Percentiles rank a stretch among this genome's conserved stretches.
phyloP scores from a whole-genome alignment of 2,797 vertebrate genomes.

The Melopsittacus undulatus region DNA sequence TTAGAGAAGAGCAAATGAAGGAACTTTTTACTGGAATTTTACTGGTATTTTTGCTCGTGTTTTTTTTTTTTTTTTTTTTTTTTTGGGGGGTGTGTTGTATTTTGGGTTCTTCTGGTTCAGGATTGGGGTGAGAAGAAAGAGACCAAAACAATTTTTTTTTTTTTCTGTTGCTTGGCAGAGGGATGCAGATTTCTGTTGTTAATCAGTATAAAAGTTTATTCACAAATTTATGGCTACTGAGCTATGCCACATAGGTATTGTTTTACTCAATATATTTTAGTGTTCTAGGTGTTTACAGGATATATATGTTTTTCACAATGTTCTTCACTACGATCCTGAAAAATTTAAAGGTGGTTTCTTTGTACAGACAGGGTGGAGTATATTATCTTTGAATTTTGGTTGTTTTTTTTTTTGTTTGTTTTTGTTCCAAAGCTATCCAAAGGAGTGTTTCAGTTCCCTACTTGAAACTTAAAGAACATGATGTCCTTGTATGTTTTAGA shows the following conservation, averaged over 20 bases:
- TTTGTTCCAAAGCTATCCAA: background rate
- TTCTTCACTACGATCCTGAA: background rate
- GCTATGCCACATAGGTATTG: background rate
- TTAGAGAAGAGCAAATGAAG: background rate
- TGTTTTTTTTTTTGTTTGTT: no score
- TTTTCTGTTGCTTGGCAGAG: background rate
- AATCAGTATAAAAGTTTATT: background rate
- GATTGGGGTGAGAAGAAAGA: background rate
- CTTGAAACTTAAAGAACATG: background rate
- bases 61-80: accelerated
- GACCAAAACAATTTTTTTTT: background rate
- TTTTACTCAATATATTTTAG: background rate
- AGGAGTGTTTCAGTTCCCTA: background rate
- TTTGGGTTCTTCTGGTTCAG: no score
- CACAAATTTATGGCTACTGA: background rate
- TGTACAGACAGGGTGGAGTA: background rate
- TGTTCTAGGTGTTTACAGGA: background rate
- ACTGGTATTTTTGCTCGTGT: background rate
- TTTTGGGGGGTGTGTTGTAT: no score
- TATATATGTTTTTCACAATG: background rate
- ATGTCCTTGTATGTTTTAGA: background rate
- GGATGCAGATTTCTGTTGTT: background rate
- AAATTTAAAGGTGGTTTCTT: background rate
- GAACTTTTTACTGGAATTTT: background rate
- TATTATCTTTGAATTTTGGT: background rate